Percentiles rank a stretch among this genome's conserved stretches.
phyloP scores from a whole-genome alignment of 2,797 vertebrate genomes.

The Mareca strepera region DNA sequence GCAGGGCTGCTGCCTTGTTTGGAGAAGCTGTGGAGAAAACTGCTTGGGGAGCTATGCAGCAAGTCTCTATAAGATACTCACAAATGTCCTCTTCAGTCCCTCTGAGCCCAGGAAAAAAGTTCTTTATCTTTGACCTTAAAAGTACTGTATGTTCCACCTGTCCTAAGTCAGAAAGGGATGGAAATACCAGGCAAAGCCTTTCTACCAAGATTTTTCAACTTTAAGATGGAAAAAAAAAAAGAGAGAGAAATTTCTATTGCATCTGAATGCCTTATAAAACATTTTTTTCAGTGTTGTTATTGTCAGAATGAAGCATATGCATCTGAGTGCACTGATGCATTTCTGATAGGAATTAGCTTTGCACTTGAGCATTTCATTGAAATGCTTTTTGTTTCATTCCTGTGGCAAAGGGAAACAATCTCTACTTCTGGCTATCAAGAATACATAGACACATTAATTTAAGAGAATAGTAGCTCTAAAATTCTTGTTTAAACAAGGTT shows the following conservation, averaged over 20 bases:
- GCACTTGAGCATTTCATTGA: background rate
- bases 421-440: background rate
- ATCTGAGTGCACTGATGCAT: background rate
- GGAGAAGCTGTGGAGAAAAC: background rate
- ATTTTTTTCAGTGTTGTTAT: background rate
- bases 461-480: background rate
- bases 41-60: rapidly evolving
- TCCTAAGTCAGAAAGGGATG: background rate
- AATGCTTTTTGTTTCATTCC: background rate
- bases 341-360: background rate
- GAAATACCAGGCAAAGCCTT: background rate
- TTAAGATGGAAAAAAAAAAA: background rate
- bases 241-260: background rate
- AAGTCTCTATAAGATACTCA: rapidly evolving
- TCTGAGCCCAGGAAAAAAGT: background rate
- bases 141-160: background rate
- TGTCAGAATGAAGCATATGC: background rate
- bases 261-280: background rate
- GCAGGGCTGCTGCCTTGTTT: rapidly evolving
- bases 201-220: background rate
- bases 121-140: background rate
- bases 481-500: background rate
- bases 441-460: background rate
- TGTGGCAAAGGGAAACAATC: background rate
- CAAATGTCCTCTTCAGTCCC: background rate